A percentile compares a stretch with the other conserved stretches of the same genome.
Evolutionary conservation across 2,113 vertebrate genomes (phyloP).

Genomic region (Arothron firmamentum): DNA sequence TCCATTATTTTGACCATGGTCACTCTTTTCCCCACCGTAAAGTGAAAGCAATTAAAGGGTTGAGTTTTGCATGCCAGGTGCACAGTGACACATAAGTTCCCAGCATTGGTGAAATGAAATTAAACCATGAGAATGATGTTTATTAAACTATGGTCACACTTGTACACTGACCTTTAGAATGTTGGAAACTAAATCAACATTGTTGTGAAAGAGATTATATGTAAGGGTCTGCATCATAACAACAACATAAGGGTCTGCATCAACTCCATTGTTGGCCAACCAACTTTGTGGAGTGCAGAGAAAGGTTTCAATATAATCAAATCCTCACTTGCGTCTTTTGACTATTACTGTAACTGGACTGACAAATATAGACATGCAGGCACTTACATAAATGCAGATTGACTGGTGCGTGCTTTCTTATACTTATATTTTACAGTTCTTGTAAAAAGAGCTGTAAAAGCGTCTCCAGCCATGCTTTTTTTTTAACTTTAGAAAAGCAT

Average conservation of each 20-base stretch:
- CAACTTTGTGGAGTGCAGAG: slow-evolving; percentile 63
- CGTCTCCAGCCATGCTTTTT: background rate
- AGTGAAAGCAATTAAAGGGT: slow-evolving; percentile 74
- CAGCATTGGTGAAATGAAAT: slow-evolving; percentile 75
- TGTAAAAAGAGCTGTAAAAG: slow-evolving; percentile 69
- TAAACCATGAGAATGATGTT: slow-evolving; percentile 76
- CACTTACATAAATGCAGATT: slow-evolving; percentile 57
- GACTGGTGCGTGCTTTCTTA: slow-evolving; percentile 49
- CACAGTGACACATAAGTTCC: slow-evolving; percentile 61
- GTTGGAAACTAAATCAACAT: slow-evolving; percentile 76
- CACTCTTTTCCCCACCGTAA: slow-evolving; percentile 67
- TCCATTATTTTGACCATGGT: slow-evolving; percentile 22
- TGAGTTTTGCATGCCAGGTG: slow-evolving; percentile 66
- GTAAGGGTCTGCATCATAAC: slow-evolving; percentile 44
- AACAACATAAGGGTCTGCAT: slow-evolving; percentile 30
- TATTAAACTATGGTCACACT: slow-evolving; percentile 80
- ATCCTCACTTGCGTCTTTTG: slow-evolving; percentile 69
- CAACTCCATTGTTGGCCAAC: slow-evolving; percentile 63
- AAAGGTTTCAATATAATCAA: slow-evolving; percentile 71
- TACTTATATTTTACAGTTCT: slow-evolving; percentile 53
- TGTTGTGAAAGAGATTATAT: slow-evolving; percentile 77
- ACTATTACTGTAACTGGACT: slow-evolving; percentile 69
- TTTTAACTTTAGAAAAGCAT: slow-evolving; percentile 60
- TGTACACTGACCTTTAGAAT: slow-evolving; percentile 78
- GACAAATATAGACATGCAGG: slow-evolving; percentile 64